Evolutionary conservation across 2,888 invertebrate genomes (phyloP), one percentile per base, ranked within the genome.

Genomic region (Drosophila testacea): DNA sequence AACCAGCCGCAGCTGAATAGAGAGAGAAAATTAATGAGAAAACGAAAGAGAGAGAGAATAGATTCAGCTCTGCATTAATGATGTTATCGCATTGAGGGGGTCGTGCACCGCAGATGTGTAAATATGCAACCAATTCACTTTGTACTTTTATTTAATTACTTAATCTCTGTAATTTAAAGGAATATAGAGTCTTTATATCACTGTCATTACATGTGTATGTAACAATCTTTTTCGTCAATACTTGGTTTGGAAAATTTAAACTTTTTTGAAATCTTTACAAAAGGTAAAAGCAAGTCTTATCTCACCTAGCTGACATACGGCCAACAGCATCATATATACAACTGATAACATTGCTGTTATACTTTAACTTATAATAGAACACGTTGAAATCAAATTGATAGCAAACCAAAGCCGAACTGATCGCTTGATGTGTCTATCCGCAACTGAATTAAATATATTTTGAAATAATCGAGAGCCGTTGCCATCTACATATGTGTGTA

Each of bases 281-380:
- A 16, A 41, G 4, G 7, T 16, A 32, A 22, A n/a, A 2, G 10
- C 13, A 1, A 16, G 32, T 11, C 9, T 52, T 30, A 42, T 34
- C 36, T 41, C 22, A 64, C 55, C 39, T 7, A 47, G 6, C 5
- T 36, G 22, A 22, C 51, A 16, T 10, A 4, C 4, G 1, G 22
- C 65, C 11, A 63, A 39, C 6, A 28, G 9, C 7, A 11, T 7
- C 4, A 41, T 0, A 30, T 41, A 16, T 30, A 63, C 2, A 22
- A 34, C 30, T 61, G 46, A 39, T 41, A 48, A 3, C 63, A 66
- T 56, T 34, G 22, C 7, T 34, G 22, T 6, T 42, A n/a, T 22
- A 30, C 13, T 32, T 39, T 1, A 39, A 22, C 22, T 22, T 3
- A 2, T 13, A 13, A 39, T 6, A 28, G 10, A 39, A 27, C 6